Base-by-base conservation (phyloP, 2,797 vertebrate genomes). In the Eospalax fontanierii region DNA sequence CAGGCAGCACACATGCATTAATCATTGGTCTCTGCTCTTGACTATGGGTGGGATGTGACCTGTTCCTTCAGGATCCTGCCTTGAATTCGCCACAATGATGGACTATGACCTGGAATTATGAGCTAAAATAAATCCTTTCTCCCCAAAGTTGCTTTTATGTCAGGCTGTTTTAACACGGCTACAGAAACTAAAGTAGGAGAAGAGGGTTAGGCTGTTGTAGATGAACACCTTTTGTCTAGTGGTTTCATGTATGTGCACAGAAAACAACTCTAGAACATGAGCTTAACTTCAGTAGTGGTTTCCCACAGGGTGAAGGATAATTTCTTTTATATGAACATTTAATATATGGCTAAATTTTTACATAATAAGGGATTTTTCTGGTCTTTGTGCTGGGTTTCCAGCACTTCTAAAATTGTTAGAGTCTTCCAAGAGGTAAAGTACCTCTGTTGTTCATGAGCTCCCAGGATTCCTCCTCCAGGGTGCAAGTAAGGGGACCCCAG, bases 291-390 rank as follows among this genome's bases (percentile, higher is more conserved):
- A 74, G 38, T 71, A 78, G 10, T 40, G 43, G 14, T 30, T 63
- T 35, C 28, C 79, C 75, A 89, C 26, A 50, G 35, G 40, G 33
- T 22, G 78, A 38, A 26, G 89, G 40, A 40, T 63, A 57, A 83
- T 40, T 21, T 66, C 82, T 91, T 78, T 68, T 70, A 63, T 30
- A 43, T 63, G 63, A 78, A 92, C 35, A 46, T 57, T 76, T 87
- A 86, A 28, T 79, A 24, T 74, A 4, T 50, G 82, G 40, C 65
- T 84, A 82, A 59, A 43, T 73, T 74, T 93, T 90, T 84, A n/a
- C 30, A 10, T 38, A 46, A 61, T 46, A 68, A 94, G 74, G 33
- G 78, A 84, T 87, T 88, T 50, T 21, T 65, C 40, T 88, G 22
- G 38, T 82, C 46, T 83, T 87, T 85, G n/a, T 8, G 46, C 40